Evolutionary conservation across 2,797 vertebrate genomes (phyloP), one percentile per base, ranked within the genome.

Genomic region (Hippocampus kuda): DNA sequence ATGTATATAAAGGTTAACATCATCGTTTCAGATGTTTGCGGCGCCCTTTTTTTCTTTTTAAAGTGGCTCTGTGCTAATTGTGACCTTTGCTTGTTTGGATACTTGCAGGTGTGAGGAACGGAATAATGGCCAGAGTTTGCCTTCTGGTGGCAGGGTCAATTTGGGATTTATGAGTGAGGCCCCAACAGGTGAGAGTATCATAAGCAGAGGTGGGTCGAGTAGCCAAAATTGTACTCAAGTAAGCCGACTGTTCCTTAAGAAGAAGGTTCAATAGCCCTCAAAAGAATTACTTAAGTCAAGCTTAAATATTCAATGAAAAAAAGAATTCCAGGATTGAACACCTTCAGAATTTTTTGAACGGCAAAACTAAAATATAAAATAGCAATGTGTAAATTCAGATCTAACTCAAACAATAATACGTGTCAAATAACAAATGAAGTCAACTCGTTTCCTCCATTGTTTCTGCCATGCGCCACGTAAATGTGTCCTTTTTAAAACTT

Each of bases 141-240:
- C 78, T 85, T 81, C 81, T 66, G 82, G 42, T 7, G 90, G 88
- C 42, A 77, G 69, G 46, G 65, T 84, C 74, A 92, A 91, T 81
- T 26, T 73, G 68, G 90, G 84, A 64, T 91, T 84, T 69, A 71
- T 75, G 1, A 68, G 15, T 27, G 88, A 90, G 12, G 77, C 46
- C 26, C 13, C 67, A 68, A 71, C 76, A 83, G 85, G 90, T 92
- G 74, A 85, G 74, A 85, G 82, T 69, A 9, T 9, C 8, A 61
- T 59, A 59, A 59, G 13, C 27, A 59, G 2, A 59, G 26, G 12
- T 59, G 13, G 24, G 53, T n/a, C 8, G 16, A 53, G 7, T 53
- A n/a, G 6, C 49, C 53, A 57, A 57, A 13, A 59, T 27, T 27
- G 1, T 27, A 27, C 26, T 59, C 56, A 16, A 59, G 56, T 15